Evolutionary conservation across 2,888 invertebrate species (phyloP), one percentile per base, ranked within the genome.

Genomic region (Spisula solida): DNA sequence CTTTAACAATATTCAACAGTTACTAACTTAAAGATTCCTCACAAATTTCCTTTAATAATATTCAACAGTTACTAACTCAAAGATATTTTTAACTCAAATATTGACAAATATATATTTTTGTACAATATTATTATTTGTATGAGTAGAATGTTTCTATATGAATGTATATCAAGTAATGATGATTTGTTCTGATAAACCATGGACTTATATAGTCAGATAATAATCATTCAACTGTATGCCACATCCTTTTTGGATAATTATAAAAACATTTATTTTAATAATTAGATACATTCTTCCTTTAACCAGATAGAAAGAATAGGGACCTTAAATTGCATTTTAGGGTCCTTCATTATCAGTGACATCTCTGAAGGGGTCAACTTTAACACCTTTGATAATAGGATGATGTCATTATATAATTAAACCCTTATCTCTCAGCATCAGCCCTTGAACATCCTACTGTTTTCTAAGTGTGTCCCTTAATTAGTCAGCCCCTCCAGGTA

Each of bases 391-490:
- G 51, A 66, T 84, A 84, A 70, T 66, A 79, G 60, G 81, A 81
- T 84, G 70, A 75, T 81, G 47, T 81, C 66, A 85, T 87, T 82
- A 87, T 51, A 66, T 87, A 83, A 87, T 87, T 87, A 85, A 10
- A 51, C 56, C 81, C 85, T 82, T 85, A 88, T 88, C 85, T 75
- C 51, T 10, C 51, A 87, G 56, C 29, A 85, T 85, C 88, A 51
- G 60, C 85, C 70, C 84, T 34, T 70, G 55, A 60, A 85, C 85
- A 85, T 88, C 88, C 85, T 88, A 85, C 85, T 82, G 85, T 88
- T 41, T 84, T 81, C 60, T 79, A 88, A 88, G 88, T 88, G 86
- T 86, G 85, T 60, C 79, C 75, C 88, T 48, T 79, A 86, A 89
- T 86, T 89, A 48, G 25, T 31, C 83, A 55, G 29, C 81, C 85